A percentile compares a stretch with the other conserved stretches of the same genome.
phyloP scores from a whole-genome alignment of 2,113 vertebrate species.

The Zosterops japonicus region DNA sequence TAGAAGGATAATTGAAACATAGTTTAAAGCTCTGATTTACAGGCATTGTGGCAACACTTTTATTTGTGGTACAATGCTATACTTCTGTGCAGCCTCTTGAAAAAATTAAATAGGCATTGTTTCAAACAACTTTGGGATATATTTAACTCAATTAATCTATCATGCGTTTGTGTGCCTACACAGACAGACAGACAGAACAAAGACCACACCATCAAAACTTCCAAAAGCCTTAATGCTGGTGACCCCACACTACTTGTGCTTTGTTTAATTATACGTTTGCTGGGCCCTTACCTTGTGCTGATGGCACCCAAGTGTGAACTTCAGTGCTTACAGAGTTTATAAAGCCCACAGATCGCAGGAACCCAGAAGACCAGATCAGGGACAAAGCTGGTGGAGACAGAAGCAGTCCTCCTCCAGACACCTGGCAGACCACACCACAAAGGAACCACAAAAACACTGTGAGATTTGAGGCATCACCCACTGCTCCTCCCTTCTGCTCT shows the following conservation, averaged over 20 bases:
- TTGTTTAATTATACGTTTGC: accelerated
- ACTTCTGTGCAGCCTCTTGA: conserved; percentile 70
- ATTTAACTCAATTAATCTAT: conserved; percentile 77
- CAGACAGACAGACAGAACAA: conserved; percentile 19
- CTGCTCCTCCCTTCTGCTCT: not conserved
- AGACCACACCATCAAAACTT: not conserved
- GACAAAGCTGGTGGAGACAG: not conserved
- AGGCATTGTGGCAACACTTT: conserved; percentile 77
- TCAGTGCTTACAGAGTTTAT: not conserved
- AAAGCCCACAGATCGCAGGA: not conserved
- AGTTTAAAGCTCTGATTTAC: conserved; percentile 86
- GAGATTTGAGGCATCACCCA: not conserved
- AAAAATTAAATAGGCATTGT: conserved; percentile 75
- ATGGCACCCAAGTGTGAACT: not conserved
- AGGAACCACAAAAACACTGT: not conserved
- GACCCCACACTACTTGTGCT: accelerated
- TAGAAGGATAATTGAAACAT: conserved; percentile 87
- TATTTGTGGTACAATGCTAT: conserved; percentile 78
- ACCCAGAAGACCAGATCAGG: not conserved
- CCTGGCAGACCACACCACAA: not conserved
- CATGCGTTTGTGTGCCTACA: conserved; percentile 4
- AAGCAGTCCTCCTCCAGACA: not conserved
- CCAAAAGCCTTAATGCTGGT: not conserved
- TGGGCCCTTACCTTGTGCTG: not conserved
- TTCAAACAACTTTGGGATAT: conserved; percentile 69